Base-by-base conservation (phyloP, 2,797 vertebrate species). In the Melopsittacus undulatus region DNA sequence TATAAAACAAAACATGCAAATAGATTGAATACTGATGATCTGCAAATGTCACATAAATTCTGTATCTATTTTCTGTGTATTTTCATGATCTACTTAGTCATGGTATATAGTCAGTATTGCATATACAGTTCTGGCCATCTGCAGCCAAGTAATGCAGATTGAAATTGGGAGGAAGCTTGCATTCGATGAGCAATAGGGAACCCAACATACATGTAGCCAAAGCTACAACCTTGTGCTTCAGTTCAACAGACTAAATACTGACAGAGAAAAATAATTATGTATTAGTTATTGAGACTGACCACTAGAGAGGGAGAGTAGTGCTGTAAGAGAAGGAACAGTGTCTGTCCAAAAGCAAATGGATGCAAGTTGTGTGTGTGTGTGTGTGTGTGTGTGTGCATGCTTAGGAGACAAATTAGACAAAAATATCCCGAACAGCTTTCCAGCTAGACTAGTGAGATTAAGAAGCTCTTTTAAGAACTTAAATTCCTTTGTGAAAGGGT, bases 401-500 rank as follows among this genome's bases (percentile, higher is more conserved):
- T 74, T 42, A 61, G 38, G 23, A 79, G 7, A 19, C 3, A 42
- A 52, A n/a, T 72, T 10, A 52, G 30, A 64, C 45, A 76, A 63
- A 83, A 66, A 17, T 11, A 32, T 54, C 9, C 22, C 7, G 13
- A 87, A 21, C 49, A 75, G 24, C 21, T 84, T 87, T 61, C 27
- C 54, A 42, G 5, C 17, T 48, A 15, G 5, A 29, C 13, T 36
- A 67, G 24, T 7, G 27, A 83, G 32, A 61, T 64, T 21, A 36
- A 72, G 40, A 64, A 87, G 48, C 2, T 57, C 17, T 26, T 67
- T 34, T 45, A 10, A 43, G 57, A 72, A 51, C 5, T 24, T 49
- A 1, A 2, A 15, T 82, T 59, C 17, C 23, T 51, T 17, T n/a
- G 2, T 52, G 19, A 64, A 7, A 6, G 10, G 2, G 4, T 36